These are phyloP conservation scores for Urocolius indicus DNA, from an alignment of 2,113 vertebrate genomes.

Conservation along the genomic window DNA sequence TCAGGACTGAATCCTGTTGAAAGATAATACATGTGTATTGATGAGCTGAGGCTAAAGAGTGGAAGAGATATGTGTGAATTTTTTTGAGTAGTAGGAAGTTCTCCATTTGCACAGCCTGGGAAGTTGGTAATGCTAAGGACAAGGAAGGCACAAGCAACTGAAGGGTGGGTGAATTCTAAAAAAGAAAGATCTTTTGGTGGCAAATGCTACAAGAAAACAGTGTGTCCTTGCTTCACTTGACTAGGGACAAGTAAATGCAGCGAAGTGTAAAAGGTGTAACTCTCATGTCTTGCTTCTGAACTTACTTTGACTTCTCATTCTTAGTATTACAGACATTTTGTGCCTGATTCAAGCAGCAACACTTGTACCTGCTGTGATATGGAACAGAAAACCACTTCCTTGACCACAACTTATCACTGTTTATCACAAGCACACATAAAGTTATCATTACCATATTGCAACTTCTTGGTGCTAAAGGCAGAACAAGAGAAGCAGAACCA, in stretches of 20 bases:
- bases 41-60: not conserved
- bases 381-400: constrained; percentile 61
- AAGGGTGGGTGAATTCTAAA: not conserved
- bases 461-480: not conserved
- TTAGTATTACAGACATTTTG: constrained; percentile 29
- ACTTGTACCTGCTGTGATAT: not conserved
- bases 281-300: not conserved
- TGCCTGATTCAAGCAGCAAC: not conserved
- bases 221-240: not conserved
- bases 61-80: constrained; percentile 50
- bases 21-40: not conserved
- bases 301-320: constrained; percentile 64
- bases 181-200: not conserved
- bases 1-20: not conserved
- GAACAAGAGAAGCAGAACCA: constrained; percentile 17
- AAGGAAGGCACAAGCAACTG: not conserved
- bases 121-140: constrained; percentile 1
- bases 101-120: constrained; percentile 43
- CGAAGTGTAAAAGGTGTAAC: not conserved
- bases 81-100: constrained; percentile 39
- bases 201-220: not conserved
- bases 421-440: constrained; percentile 36
- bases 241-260: not conserved
- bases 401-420: constrained; percentile 49
- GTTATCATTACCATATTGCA: not conserved